Evolutionary conservation across 2,797 vertebrate species (phyloP), one percentile per base, ranked within the genome.

Genomic region (Takifugu ocellatus): DNA sequence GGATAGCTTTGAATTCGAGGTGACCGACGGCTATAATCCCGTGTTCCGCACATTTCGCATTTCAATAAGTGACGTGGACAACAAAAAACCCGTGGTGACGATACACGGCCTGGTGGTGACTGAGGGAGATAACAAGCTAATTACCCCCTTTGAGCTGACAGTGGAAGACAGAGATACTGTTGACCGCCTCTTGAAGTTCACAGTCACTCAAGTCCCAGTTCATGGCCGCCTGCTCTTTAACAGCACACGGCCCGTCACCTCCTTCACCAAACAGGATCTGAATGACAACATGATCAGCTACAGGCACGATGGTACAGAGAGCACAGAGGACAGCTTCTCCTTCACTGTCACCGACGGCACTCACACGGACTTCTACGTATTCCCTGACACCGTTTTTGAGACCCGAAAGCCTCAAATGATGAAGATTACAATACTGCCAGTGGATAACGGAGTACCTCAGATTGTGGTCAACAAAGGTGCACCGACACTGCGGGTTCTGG

Each of bases 1-100:
- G 94, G 97, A 99, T 75, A 98, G 96, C 72, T 99, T 99, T 81
- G 97, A 99, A 77, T 99, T 99, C 66, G 92, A 98, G 73, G 96
- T 98, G 66, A 99, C 96, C 0, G 97, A 99, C 6, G 97, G 97
- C 43, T 96, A 87, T 76, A 99, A 99, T 72, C 95, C 96, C 0
- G 93, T 99, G 49, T 99, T 96, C 78, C 94, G 96, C 65, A 99
- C 96, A 1, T 99, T 99, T 76, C 93, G 94, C 24, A 91, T 99
- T 76, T 96, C 95, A 59, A 98, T 99, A 63, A 89, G 88, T 0
- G 96, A 95, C 0, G 96, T 99, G 45, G 97, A 99, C 85, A 99
- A 99, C 63, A 99, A 97, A 78, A 98, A 96, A 70, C 96, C 97
- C 0, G 92, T 99, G 5, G 82, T 99, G 61, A 96, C 93, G 5